Percentiles rank a stretch among this genome's conserved stretches.
These are phyloP conservation scores for Chloroclystis v-ata DNA, from an alignment of 2,888 invertebrate genomes.

Conservation along the genomic window DNA sequence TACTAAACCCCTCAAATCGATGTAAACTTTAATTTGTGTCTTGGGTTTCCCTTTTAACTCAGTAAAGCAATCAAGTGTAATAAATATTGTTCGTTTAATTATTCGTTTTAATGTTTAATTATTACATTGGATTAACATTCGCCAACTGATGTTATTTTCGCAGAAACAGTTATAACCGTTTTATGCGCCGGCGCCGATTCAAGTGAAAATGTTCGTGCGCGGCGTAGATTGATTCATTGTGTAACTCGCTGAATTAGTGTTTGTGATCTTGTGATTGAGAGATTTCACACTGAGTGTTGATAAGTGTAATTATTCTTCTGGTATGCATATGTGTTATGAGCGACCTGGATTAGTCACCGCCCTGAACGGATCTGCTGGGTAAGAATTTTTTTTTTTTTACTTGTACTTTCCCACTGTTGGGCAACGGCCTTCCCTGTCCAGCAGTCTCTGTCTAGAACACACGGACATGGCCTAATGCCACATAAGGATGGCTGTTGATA, in stretches of 20 bases:
- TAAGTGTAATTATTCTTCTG: conserved; percentile 55
- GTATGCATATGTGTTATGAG: conserved; percentile 76
- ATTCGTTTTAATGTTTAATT: too few species aligned
- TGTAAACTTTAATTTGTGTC: too few species aligned
- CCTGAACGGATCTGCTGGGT: conserved; percentile 71
- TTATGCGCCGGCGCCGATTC: conserved; percentile 38
- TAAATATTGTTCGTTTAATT: too few species aligned
- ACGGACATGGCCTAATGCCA: too few species aligned
- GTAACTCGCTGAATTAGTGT: conserved; percentile 27
- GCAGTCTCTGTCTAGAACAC: too few species aligned
- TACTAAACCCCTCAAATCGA: too few species aligned
- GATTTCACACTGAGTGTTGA: conserved; percentile 38
- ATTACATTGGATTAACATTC: conserved; percentile 34
- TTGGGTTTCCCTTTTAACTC: conserved; percentile 29
- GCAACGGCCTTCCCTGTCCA: too few species aligned
- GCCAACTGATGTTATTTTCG: conserved; percentile 42
- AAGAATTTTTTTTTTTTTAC: conserved; percentile 35
- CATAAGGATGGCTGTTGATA: too few species aligned
- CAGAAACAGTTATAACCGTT: conserved; percentile 40
- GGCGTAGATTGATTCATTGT: conserved; percentile 60
- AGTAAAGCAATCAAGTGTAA: conserved; percentile 41
- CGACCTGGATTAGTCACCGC: conserved; percentile 67
- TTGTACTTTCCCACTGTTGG: conserved; percentile 6
- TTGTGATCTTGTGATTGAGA: conserved; percentile 29
- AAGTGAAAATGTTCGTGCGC: conserved; percentile 64